Evolutionary conservation across 2,888 invertebrate species (phyloP), one percentile per base, ranked within the genome.

Genomic region (Dicranocentrus wangi): DNA sequence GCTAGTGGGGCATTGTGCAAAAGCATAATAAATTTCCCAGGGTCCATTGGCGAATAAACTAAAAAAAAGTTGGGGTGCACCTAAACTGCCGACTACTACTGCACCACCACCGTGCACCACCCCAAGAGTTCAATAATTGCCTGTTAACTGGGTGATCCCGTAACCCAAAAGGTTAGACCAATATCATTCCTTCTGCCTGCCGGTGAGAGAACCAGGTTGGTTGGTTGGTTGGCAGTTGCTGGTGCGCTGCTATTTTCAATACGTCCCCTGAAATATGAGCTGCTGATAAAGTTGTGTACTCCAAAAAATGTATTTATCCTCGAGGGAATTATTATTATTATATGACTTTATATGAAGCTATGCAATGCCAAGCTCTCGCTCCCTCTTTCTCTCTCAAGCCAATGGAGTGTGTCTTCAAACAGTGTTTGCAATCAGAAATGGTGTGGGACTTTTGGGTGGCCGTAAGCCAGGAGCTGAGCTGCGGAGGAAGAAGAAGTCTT

Each of bases 121-220:
- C n/a, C n/a, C 7, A 55, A 55, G 21, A 55, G 23, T 42, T 43
- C n/a, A 65, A 78, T 78, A 72, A 79, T 79, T 79, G 79, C 23
- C 60, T 19, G 55, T 78, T 71, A 71, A 65, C 58, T 71, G 21
- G 19, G 19, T 69, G 69, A 69, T 69, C 69, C 32, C 23, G 17
- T 53, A 70, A 70, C 70, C 78, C 28, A 61, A 55, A 70, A 63
- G 70, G 63, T 78, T 65, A 78, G 55, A 53, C 53, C 58, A 58
- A 77, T 32, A 51, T 19, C 32, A n/a, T n/a, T n/a, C n/a, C n/a
- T n/a, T n/a, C n/a, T n/a, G n/a, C n/a, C n/a, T n/a, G n/a, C n/a
- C n/a, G n/a, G n/a, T n/a, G n/a, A n/a, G n/a, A n/a, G n/a, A n/a
- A n/a, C n/a, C n/a, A n/a, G n/a, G n/a, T n/a, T n/a, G n/a, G n/a